Conservation (phyloP, 2,888 invertebrate species). For the Eupeodes luniger region DNA sequence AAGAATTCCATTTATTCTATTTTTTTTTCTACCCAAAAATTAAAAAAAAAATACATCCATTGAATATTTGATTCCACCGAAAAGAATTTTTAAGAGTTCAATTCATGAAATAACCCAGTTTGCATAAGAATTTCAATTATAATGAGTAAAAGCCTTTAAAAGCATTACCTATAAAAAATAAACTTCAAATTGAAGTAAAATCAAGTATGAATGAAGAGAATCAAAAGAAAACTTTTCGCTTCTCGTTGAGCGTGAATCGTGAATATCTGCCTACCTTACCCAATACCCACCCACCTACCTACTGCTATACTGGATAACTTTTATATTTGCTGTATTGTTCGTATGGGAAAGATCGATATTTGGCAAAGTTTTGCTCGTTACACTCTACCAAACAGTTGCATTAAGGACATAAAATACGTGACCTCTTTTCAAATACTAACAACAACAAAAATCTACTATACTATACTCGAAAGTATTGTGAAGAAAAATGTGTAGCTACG, state of each 20-base stretch:
- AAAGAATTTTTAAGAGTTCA: constrained; percentile 27
- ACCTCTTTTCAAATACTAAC: constrained; percentile 35
- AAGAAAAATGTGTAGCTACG: not conserved
- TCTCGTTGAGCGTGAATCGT: not conserved
- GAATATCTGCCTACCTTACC: too few relatives aligned
- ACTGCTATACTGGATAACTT: constrained; percentile 1
- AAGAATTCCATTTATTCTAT: constrained; percentile 14
- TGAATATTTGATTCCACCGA: constrained; percentile 13
- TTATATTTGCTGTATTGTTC: constrained; percentile 19
- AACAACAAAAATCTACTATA: not conserved
- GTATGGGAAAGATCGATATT: constrained; percentile 24
- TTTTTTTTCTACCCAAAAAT: constrained; percentile 5
- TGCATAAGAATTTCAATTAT: constrained; percentile 29
- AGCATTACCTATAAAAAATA: constrained; percentile 1
- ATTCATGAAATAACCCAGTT: not conserved
- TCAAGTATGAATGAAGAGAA: constrained; percentile 10
- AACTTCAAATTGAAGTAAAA: constrained; percentile 11
- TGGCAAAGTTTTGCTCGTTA: constrained; percentile 19
- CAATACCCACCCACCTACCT: too few relatives aligned
- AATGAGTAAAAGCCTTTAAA: constrained; percentile 31
- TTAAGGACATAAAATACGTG: constrained; percentile 30
- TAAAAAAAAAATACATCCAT: not conserved
- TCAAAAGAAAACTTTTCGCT: constrained; percentile 19
- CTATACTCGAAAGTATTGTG: not conserved
- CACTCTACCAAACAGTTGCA: constrained; percentile 23